Base-by-base conservation (phyloP, 1,140 invertebrate genomes). In the Cydia pomonella region DNA sequence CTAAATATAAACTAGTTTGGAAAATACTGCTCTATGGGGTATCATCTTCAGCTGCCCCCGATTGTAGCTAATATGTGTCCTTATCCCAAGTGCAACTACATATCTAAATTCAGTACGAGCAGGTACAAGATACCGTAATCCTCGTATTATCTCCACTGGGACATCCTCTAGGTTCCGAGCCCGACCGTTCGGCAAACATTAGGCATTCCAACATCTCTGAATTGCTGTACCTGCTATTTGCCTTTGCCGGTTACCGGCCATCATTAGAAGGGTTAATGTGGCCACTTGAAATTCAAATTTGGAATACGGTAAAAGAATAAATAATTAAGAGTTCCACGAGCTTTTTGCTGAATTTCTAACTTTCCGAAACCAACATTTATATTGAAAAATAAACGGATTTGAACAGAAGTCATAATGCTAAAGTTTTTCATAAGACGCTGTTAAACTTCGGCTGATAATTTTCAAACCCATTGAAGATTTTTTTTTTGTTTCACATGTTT, bases 231-330 rank as follows among this genome's bases (percentile, higher is more conserved):
- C 63, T 16, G 63, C 63, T 66, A n/a, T 66, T 69, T 69, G 5
- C 64, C 13, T 69, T 38, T 16, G 33, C n/a, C 41, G 4, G 12
- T 44, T 44, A 13, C 13, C 63, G 27, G 27, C 64, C 64, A 69
- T 69, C 64, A 41, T 69, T 69, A 69, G 64, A 23, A 69, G 64
- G 64, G 64, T 69, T 69, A 59, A 59, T 9, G 33, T 18, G 4
- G 41, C 63, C 64, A 41, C 63, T 69, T 33, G 27, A 38, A 69
- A 69, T 69, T 69, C 29, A 69, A 69, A 69, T 69, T 69, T 41
- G 0, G 64, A 69, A 69, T 18, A 69, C 33, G n/a, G n/a, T 12
- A 69, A 69, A 69, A 33, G 64, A 69, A 69, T 69, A 69, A 69
- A 69, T 38, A 69, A 41, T 69, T 69, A 38, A 29, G 64, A 69